Evolutionary conservation across 2,797 vertebrate species (phyloP).

Genomic region (Takifugu rubripes): DNA sequence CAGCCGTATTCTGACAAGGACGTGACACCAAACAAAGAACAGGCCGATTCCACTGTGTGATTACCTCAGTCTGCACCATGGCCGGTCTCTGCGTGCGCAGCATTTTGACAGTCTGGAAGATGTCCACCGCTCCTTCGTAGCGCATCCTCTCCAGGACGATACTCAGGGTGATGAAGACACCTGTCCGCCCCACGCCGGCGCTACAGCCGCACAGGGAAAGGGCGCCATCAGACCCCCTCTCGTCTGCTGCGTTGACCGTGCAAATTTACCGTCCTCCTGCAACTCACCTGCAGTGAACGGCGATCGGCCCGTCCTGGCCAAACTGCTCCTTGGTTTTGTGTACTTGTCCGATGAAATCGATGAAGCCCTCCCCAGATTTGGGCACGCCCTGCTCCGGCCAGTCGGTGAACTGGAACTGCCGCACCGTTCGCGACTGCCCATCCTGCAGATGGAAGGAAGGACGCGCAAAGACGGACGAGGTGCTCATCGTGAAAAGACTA

Average conservation of each 20-base stretch:
- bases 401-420: constrained; percentile 99
- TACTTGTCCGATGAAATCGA: constrained; percentile 97
- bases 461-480: not conserved
- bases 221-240: not conserved
- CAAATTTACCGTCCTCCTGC: not conserved
- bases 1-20: no score
- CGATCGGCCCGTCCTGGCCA: constrained; percentile 95
- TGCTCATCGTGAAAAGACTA: constrained; percentile 24
- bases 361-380: constrained; percentile 97
- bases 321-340: constrained; percentile 99
- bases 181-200: constrained; percentile 93
- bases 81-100: constrained; percentile 95
- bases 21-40: no score
- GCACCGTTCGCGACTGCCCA: constrained; percentile 92
- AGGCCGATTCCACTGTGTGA: no score
- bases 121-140: constrained; percentile 96
- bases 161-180: constrained; percentile 96
- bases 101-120: constrained; percentile 99
- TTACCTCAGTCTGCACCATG: constrained; percentile 98
- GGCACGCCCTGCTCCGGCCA: constrained; percentile 98
- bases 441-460: constrained; percentile 74
- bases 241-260: not conserved
- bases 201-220: constrained; percentile 58
- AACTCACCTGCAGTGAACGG: constrained; percentile 94
- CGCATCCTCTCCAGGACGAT: constrained; percentile 98